A percentile compares a stretch with the other conserved stretches of the same genome.
Conservation (phyloP, 2,113 vertebrate genomes). For the Callocephalon fimbriatum region DNA sequence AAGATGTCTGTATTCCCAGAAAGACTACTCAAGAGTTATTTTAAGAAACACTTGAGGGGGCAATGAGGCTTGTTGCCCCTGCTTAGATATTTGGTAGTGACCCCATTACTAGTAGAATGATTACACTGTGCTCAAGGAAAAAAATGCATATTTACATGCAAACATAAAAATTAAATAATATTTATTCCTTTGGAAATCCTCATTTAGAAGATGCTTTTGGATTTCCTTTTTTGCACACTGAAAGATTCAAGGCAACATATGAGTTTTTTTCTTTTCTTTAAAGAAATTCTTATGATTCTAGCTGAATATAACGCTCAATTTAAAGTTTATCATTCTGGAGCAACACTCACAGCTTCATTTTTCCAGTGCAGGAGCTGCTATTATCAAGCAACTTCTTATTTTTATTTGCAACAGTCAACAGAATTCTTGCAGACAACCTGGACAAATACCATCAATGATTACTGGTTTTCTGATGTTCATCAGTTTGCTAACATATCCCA, state of each 20-base stretch:
- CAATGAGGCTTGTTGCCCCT: neutral
- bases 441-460: neutral
- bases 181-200: neutral
- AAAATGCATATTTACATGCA: accelerated
- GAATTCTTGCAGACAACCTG: neutral
- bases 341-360: neutral
- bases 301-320: neutral
- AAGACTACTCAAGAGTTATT: neutral
- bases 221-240: neutral
- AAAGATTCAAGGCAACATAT: neutral
- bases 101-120: neutral
- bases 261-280: neutral
- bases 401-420: neutral
- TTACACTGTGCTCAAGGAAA: neutral
- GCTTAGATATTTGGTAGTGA: neutral
- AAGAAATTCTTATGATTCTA: neutral
- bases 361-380: neutral
- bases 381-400: neutral
- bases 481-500: neutral
- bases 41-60: neutral
- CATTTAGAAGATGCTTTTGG: neutral
- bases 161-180: neutral
- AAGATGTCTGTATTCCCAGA: neutral
- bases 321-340: neutral
- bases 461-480: neutral